Base-by-base conservation (phyloP, 1,140 invertebrate genomes). In the Drosophila sulfurigaster region DNA sequence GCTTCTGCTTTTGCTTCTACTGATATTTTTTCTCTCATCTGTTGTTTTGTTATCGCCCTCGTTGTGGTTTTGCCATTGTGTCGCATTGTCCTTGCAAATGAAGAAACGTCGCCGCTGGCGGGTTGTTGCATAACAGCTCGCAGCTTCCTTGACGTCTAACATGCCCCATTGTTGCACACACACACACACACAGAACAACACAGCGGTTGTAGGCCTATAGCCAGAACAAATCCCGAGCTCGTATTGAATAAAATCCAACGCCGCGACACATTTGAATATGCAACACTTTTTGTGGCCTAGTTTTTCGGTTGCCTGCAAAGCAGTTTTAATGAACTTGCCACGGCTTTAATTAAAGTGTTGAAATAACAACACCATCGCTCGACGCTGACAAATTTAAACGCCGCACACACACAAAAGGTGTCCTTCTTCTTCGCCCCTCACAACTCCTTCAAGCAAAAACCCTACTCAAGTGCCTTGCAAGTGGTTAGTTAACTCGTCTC, bases 401-500 rank as follows among this genome's bases (percentile, higher is more conserved):
- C 10, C 62, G 28, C 48, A 45, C 28, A 65, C 28, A 52, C 49
- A 35, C 15, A 35, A 25, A 57, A 75, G 51, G 59, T 13, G 8
- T 13, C 16, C 3, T 20, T n/a, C 15, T 25, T 1, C 13, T 6
- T 46, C 57, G 1, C 13, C 8, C 15, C 41, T 63, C 25, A 30
- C 28, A 32, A 41, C 62, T 59, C 59, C 46, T 38, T 54, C 15
- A 1, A 25, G 5, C 43, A 30, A 38, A 38, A 7, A 13, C 32
- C 15, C 45, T 16, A n/a, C 32, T 67, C 59, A 51, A 89, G 78
- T 71, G 78, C 62, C 63, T 66, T 70, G 67, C 81, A 89, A 89
- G 86, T 89, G 85, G 81, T 89, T 81, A 90, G 87, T 91, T 90
- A 92, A 86, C 91, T 89, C 63, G 83, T 76, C 91, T 73, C 91